Evolutionary conservation across 2,113 vertebrate genomes (phyloP).

Genomic region (Sigmodon hispidus): DNA sequence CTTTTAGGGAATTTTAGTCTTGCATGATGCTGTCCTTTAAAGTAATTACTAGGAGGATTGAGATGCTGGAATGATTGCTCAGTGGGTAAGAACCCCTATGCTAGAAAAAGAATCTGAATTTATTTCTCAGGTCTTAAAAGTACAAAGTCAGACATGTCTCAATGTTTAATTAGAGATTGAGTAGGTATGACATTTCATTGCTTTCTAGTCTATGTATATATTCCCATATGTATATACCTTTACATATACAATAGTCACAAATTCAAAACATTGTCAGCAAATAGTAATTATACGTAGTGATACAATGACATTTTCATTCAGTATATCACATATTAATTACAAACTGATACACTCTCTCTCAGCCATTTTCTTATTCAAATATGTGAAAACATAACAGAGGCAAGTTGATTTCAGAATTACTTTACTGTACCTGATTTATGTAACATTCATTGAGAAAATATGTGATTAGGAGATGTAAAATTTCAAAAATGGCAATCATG

Average conservation of each 20-base stretch:
- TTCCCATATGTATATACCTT: not conserved
- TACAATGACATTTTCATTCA: not conserved
- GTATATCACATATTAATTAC: not conserved
- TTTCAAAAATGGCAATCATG: not conserved
- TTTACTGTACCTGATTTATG: not conserved
- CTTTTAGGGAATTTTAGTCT: not conserved
- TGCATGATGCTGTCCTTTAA: not conserved
- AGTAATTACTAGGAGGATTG: constrained; percentile 12
- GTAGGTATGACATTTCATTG: not conserved
- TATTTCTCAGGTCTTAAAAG: too few species aligned
- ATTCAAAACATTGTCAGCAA: not conserved
- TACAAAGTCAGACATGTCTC: not conserved
- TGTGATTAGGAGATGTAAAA: not conserved
- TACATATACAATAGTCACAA: too few species aligned
- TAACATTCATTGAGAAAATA: constrained; percentile 6
- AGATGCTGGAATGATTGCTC: not conserved
- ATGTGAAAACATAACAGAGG: not conserved
- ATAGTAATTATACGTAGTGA: too few species aligned
- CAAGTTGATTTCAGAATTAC: not conserved
- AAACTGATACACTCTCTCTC: not conserved
- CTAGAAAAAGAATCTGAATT: not conserved
- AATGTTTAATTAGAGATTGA: too few species aligned
- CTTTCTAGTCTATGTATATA: not conserved
- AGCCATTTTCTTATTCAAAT: not conserved
- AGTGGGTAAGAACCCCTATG: not conserved